Evolutionary conservation across 2,113 vertebrate species (phyloP).

Genomic region (Hepsetus odoe): DNA sequence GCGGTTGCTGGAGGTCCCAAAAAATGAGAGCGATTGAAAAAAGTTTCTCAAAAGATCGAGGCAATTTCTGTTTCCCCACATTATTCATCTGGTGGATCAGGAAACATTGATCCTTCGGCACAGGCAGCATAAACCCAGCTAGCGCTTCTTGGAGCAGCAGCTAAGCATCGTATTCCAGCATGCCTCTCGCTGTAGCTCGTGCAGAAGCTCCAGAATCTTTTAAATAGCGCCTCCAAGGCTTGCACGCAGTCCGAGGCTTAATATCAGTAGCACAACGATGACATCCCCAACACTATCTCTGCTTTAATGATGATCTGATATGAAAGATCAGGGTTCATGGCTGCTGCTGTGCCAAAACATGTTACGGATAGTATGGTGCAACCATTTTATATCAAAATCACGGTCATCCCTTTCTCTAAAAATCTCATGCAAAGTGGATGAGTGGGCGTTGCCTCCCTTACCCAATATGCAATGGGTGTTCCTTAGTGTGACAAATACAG

Average conservation of each 20-base stretch:
- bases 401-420: slow-evolving; percentile 51
- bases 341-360: slow-evolving; percentile 54
- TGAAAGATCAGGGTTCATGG: slow-evolving; percentile 59
- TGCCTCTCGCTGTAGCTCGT: not conserved
- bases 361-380: slow-evolving; percentile 49
- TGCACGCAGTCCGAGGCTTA: slow-evolving; percentile 55
- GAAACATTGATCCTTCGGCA: not conserved
- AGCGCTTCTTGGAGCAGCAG: not conserved
- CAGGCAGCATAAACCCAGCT: not conserved
- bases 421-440: slow-evolving; percentile 61
- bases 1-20: no score
- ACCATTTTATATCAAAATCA: slow-evolving; percentile 60
- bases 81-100: not conserved
- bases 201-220: slow-evolving; percentile 57
- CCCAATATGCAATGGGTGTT: slow-evolving; percentile 58
- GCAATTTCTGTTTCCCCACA: not conserved
- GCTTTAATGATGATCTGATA: slow-evolving; percentile 66
- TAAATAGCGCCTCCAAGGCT: slow-evolving; percentile 60
- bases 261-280: slow-evolving; percentile 21
- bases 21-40: no score
- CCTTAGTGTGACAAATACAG: slow-evolving; percentile 64
- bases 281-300: slow-evolving; percentile 42
- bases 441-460: slow-evolving; percentile 58
- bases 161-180: not conserved
- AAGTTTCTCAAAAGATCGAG: not conserved